These are phyloP conservation scores for Gambelia wislizenii DNA, from an alignment of 2,797 vertebrate species.

Conservation along the genomic window DNA sequence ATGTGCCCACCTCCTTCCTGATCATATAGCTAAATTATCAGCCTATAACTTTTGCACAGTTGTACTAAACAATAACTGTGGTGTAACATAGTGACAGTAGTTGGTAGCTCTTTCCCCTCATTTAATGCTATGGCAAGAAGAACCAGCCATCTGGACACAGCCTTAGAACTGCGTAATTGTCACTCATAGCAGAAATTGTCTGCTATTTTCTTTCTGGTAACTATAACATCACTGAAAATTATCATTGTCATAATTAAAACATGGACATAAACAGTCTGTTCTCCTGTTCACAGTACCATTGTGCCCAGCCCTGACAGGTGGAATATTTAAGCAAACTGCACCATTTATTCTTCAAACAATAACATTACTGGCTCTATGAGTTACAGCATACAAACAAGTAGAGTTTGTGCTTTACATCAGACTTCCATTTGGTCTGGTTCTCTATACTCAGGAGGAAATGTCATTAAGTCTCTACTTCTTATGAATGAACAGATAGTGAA, in stretches of 20 bases:
- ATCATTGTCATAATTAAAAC: not conserved
- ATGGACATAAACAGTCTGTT: not conserved
- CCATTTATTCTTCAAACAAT: not conserved
- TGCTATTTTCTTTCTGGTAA: not conserved
- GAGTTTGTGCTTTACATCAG: not conserved
- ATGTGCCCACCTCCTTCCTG: not conserved
- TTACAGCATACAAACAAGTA: not conserved
- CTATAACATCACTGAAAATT: not conserved
- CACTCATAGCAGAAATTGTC: not conserved
- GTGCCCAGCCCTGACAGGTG: not conserved
- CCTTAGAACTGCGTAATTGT: constrained; percentile 3
- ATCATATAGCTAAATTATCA: no score
- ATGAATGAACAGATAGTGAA: not conserved
- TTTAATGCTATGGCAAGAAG: not conserved
- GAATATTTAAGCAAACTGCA: not conserved
- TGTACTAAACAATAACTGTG: not conserved
- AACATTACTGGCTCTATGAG: not conserved
- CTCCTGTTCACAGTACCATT: not conserved
- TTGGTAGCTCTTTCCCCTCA: not conserved
- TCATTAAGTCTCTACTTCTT: not conserved
- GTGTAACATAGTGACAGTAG: not conserved
- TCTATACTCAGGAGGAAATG: not conserved
- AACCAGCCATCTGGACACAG: not conserved
- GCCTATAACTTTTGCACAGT: no score
- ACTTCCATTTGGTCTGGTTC: not conserved